Percentiles rank a stretch among this genome's conserved stretches.
These are phyloP conservation scores for Julus scanicus DNA, from an alignment of 2,888 invertebrate species.

Conservation along the genomic window DNA sequence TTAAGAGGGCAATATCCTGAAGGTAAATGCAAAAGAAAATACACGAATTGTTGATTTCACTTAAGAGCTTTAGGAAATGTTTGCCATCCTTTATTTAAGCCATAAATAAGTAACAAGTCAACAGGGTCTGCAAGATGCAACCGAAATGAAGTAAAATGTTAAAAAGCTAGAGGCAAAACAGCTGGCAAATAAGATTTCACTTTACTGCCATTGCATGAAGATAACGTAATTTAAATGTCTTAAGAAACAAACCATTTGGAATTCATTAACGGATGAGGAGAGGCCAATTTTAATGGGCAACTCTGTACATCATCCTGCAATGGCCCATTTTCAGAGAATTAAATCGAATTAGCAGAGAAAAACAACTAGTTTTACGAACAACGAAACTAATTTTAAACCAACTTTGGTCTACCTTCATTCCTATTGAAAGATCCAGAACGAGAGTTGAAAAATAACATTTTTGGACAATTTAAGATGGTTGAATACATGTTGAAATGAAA, in stretches of 20 bases:
- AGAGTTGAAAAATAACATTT: no score
- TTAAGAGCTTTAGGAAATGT: neutral
- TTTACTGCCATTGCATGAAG: neutral
- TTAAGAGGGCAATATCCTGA: neutral
- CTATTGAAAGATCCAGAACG: no score
- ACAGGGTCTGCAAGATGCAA: neutral
- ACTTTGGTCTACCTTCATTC: neutral
- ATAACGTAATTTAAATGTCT: neutral
- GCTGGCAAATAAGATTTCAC: neutral
- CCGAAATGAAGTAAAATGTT: neutral
- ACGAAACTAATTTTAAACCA: neutral
- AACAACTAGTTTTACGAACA: neutral
- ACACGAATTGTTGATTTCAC: constrained; percentile 1
- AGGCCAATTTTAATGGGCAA: neutral
- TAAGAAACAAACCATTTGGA: neutral
- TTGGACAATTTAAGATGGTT: no score
- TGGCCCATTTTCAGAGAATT: neutral
- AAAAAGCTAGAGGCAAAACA: neutral
- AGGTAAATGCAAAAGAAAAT: neutral
- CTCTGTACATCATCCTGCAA: neutral
- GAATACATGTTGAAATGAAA: no score
- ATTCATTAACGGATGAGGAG: neutral
- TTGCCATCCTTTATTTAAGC: neutral
- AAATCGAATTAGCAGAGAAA: neutral
- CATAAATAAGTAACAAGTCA: neutral